Percentiles rank a stretch among this genome's conserved stretches.
These are phyloP conservation scores for Xestoiulus laeticollis DNA, from an alignment of 2,888 invertebrate species.

Conservation along the genomic window DNA sequence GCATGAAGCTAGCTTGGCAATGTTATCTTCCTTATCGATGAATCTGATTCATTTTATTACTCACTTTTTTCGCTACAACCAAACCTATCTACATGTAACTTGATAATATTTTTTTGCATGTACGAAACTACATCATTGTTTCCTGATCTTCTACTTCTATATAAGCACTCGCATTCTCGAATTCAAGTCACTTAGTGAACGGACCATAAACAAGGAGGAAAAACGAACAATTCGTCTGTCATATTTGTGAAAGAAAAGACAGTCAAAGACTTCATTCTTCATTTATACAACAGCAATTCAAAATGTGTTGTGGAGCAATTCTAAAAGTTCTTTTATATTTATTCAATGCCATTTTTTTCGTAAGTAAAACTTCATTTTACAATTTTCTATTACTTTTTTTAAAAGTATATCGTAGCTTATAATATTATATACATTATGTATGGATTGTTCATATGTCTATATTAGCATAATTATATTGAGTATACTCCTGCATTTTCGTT, in stretches of 20 bases:
- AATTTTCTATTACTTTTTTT: not conserved
- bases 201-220: not conserved
- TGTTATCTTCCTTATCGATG: not conserved
- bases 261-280: not conserved
- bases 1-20: not conserved
- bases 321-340: not conserved
- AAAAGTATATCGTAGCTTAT: too few species aligned
- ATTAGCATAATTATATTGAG: too few species aligned
- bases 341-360: not conserved
- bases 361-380: not conserved
- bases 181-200: not conserved
- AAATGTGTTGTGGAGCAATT: constrained; percentile 24
- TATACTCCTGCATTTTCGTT: too few species aligned
- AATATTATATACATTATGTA: too few species aligned
- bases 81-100: not conserved
- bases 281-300: not conserved
- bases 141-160: not conserved
- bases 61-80: not conserved
- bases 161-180: not conserved
- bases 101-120: not conserved
- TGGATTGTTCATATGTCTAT: too few species aligned
- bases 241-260: not conserved
- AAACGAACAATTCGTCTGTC: not conserved
- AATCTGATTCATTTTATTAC: not conserved
- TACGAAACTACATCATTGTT: not conserved